Base-by-base conservation (phyloP, 2,797 vertebrate genomes). In the Gambelia wislizenii region DNA sequence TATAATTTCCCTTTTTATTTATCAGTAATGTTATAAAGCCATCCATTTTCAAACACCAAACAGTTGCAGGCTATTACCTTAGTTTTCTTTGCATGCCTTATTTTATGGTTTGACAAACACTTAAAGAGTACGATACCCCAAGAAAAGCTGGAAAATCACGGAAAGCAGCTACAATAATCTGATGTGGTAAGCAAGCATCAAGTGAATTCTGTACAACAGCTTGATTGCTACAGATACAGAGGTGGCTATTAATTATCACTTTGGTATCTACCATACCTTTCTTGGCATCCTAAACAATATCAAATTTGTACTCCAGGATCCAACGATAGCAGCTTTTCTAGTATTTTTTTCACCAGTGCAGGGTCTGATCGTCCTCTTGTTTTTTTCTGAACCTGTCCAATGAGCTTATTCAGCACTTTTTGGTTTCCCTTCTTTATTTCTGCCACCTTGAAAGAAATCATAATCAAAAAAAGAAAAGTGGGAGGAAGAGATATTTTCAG, bases 401-500 rank as follows among this genome's bases (percentile, higher is more conserved):
- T 98, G 91, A 99, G 96, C 92, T 98, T 99, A 93, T 99, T 99
- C 84, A 99, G 93, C 42, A 98, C 98, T 93, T 98, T 99, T 42
- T 52, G 93, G 95, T 99, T 99, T 91, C 98, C 98, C 0, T 91
- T 95, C 94, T 97, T 98, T 96, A 99, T 95, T 0, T 97, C 98
- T 76, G 64, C 93, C 83, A 99, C 98, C 99, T 99, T 90, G 36
- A 85, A 93, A 83, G 92, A 84, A 85, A 22, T 44, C 33, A 39
- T 5, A 94, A 79, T 90, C 22, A 93, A 12, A 49, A 20, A 3
- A 36, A 42, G n/a, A 49, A 13, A 44, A 18, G 30, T 33, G 47
- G 12, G 13, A 5, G 25, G 22, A 33, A 67, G 64, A 76, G 84
- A 33, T 33, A 22, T 30, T 25, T 18, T 76, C 42, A 75, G 27